A percentile compares a stretch with the other conserved stretches of the same genome.
phyloP scores from a whole-genome alignment of 2,888 invertebrate genomes.

The Coremacera marginata region DNA sequence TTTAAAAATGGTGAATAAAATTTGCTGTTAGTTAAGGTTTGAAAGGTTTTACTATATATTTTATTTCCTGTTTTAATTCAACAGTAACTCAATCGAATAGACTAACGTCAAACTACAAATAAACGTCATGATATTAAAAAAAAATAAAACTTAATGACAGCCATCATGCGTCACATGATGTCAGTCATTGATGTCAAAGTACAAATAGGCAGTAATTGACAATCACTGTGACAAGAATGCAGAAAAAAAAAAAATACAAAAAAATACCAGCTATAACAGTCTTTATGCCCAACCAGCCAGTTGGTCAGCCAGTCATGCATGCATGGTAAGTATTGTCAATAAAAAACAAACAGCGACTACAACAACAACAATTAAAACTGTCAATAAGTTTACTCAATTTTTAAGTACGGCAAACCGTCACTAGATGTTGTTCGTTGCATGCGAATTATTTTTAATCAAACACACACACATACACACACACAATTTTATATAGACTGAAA shows the following conservation, averaged over 20 bases:
- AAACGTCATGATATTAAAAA: too few species aligned
- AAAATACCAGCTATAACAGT: background rate
- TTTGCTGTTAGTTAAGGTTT: too few species aligned
- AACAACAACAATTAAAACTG: conserved; percentile 1
- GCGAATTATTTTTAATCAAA: background rate
- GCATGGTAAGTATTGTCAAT: background rate
- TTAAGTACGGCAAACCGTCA: background rate
- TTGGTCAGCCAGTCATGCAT: background rate
- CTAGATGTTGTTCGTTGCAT: conserved; percentile 13
- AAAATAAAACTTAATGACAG: background rate
- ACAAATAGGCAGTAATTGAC: conserved; percentile 16
- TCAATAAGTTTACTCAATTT: background rate
- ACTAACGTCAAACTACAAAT: too few species aligned
- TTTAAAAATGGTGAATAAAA: too few species aligned
- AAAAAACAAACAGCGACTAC: background rate
- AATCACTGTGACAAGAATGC: conserved; percentile 24
- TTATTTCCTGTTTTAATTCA: too few species aligned
- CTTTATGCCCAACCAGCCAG: background rate
- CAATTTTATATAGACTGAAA: background rate
- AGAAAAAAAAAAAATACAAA: background rate
- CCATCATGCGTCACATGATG: conserved; percentile 24
- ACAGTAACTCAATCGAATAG: too few species aligned
- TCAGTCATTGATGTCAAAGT: conserved; percentile 27
- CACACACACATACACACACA: background rate
- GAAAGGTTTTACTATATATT: too few species aligned